Conservation (phyloP, 2,888 invertebrate genomes). For the Drosophila trichaetosa region DNA sequence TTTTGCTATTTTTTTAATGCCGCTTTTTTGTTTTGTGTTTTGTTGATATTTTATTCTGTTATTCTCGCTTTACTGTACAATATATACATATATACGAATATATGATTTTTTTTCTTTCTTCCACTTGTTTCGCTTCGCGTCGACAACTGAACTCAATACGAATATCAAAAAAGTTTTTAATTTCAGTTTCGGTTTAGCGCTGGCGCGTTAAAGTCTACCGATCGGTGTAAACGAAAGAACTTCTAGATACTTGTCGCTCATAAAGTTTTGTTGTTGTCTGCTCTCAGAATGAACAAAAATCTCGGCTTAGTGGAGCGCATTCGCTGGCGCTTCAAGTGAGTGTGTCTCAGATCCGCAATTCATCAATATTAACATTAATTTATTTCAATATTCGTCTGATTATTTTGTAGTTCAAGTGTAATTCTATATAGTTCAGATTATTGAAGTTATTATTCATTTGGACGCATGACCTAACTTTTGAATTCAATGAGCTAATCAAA, state of each 20-base stretch:
- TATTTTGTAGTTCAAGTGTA: slow-evolving; percentile 5
- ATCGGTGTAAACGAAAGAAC: slow-evolving; percentile 40
- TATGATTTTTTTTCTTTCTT: slow-evolving; percentile 10
- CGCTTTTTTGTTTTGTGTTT: slow-evolving; percentile 38
- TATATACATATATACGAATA: no score
- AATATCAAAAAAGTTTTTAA: slow-evolving; percentile 57
- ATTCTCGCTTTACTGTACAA: slow-evolving; percentile 58
- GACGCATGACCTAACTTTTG: slow-evolving; percentile 39
- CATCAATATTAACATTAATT: slow-evolving; percentile 32
- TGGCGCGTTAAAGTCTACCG: slow-evolving; percentile 65
- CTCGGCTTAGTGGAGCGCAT: slow-evolving; percentile 77
- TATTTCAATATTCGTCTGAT: slow-evolving; percentile 28
- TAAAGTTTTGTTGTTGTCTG: slow-evolving; percentile 8
- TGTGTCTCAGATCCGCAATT: slow-evolving; percentile 48
- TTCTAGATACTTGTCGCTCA: background rate
- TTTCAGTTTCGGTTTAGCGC: slow-evolving; percentile 76
- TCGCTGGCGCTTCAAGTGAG: slow-evolving; percentile 82
- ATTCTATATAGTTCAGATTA: slow-evolving; percentile 1
- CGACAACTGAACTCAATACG: slow-evolving; percentile 53
- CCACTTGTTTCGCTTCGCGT: slow-evolving; percentile 50
- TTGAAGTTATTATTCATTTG: slow-evolving; percentile 19
- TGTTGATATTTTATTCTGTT: slow-evolving; percentile 66
- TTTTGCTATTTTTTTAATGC: slow-evolving; percentile 40
- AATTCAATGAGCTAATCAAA: slow-evolving; percentile 40
- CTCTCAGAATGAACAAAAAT: slow-evolving; percentile 74